Percentiles rank a stretch among this genome's conserved stretches.
These are phyloP conservation scores for Coreoperca whiteheadi DNA, from an alignment of 2,113 vertebrate genomes.

Conservation along the genomic window DNA sequence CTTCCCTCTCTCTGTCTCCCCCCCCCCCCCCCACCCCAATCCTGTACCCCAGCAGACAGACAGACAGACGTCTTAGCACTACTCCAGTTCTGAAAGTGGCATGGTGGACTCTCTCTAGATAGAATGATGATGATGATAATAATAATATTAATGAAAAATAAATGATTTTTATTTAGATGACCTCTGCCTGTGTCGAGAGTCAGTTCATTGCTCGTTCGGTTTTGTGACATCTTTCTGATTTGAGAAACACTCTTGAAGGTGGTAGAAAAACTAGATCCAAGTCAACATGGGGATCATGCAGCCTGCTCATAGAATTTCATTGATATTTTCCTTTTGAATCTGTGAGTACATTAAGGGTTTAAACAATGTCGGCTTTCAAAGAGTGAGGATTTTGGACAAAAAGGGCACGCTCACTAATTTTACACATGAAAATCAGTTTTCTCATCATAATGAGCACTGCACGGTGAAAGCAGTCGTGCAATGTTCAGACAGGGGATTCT, in stretches of 20 bases:
- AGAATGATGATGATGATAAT: slow-evolving; percentile 78
- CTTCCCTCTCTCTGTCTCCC: slow-evolving; percentile 54
- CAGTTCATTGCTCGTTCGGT: background rate
- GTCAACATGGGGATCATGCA: background rate
- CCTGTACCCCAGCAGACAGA: slow-evolving; percentile 64
- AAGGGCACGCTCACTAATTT: too few species aligned
- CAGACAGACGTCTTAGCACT: slow-evolving; percentile 79
- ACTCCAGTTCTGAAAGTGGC: slow-evolving; percentile 82
- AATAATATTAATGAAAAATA: slow-evolving; percentile 86
- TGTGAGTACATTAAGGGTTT: too few species aligned
- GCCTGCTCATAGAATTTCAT: too few species aligned
- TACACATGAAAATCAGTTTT: too few species aligned
- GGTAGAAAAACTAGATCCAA: background rate
- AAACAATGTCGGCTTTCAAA: too few species aligned
- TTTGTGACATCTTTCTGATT: background rate
- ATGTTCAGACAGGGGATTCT: background rate
- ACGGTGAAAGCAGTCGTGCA: too few species aligned
- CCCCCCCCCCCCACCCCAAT: slow-evolving; percentile 37
- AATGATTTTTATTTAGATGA: slow-evolving; percentile 89
- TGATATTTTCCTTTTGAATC: too few species aligned
- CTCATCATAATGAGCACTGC: background rate
- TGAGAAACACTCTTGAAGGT: background rate
- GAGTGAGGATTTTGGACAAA: too few species aligned
- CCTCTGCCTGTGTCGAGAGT: slow-evolving; percentile 31
- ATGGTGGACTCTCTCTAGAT: slow-evolving; percentile 86